A percentile compares a stretch with the other conserved stretches of the same genome.
phyloP scores from a whole-genome alignment of 2,888 invertebrate genomes.

The Drosophila hamatofila region DNA sequence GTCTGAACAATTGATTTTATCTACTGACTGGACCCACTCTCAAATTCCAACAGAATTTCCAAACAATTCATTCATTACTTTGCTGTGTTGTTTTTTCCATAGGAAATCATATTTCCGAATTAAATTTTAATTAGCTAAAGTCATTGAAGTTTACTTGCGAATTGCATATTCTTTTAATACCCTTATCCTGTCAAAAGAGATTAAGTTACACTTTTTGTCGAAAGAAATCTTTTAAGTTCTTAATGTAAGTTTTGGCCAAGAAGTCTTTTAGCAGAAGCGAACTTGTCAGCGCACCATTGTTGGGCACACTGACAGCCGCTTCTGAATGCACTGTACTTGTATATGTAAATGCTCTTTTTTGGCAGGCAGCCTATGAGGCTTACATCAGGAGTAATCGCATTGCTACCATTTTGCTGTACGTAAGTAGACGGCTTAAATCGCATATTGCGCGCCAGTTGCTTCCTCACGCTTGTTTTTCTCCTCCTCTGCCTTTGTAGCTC shows the following conservation, averaged over 20 bases:
- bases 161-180: too few species aligned
- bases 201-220: neutral
- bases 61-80: too few species aligned
- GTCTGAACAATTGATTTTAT: too few species aligned
- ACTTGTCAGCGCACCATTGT: neutral
- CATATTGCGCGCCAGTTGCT: conserved; percentile 6
- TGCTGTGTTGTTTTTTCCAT: too few species aligned
- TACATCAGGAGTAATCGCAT: conserved; percentile 26
- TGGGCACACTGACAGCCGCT: neutral
- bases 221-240: neutral
- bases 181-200: neutral
- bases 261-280: too few species aligned
- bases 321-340: neutral
- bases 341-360: neutral
- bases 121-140: neutral
- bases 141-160: neutral
- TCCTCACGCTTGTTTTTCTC: neutral
- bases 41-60: too few species aligned
- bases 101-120: neutral
- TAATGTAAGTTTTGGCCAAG: too few species aligned
- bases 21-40: too few species aligned
- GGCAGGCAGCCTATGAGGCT: neutral
- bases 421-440: conserved; percentile 38
- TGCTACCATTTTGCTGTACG: conserved; percentile 45
- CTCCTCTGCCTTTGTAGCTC: conserved; percentile 30